Conservation (phyloP, 1,140 invertebrate species). For the Drosophila orosa region DNA sequence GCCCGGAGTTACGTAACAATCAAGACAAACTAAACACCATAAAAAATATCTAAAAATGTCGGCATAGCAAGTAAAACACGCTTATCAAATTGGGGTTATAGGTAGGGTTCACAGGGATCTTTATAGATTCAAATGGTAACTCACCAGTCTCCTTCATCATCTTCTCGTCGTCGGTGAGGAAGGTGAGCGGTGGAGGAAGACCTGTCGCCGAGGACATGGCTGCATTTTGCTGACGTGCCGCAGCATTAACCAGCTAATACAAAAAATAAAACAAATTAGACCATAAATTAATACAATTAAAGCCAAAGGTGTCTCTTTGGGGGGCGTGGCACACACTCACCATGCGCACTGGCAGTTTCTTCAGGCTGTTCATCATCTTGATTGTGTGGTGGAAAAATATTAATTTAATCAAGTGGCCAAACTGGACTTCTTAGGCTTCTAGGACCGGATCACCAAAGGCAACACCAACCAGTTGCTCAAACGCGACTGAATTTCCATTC, state of each 20-base stretch:
- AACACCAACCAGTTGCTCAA: conserved; percentile 56
- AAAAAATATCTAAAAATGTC: conserved; percentile 19
- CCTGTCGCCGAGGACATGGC: conserved; percentile 68
- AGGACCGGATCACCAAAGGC: conserved; percentile 25
- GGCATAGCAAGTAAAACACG: conserved; percentile 23
- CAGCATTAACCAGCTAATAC: conserved; percentile 68
- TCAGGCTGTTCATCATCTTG: conserved; percentile 80
- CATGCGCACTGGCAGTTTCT: conserved; percentile 80
- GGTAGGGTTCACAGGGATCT: neutral
- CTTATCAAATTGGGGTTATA: conserved; percentile 34
- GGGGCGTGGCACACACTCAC: conserved; percentile 59
- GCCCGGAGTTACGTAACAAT: conserved; percentile 36
- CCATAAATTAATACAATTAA: conserved; percentile 20
- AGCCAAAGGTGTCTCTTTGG: neutral
- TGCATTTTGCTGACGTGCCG: conserved; percentile 78
- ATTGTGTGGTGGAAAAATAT: conserved; percentile 18
- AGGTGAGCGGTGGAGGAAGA: conserved; percentile 86
- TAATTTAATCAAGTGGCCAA: conserved; percentile 45
- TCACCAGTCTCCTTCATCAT: conserved; percentile 92
- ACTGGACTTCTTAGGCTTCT: conserved; percentile 32
- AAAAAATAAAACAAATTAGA: conserved; percentile 9
- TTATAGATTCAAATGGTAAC: conserved; percentile 23
- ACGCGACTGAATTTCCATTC: conserved; percentile 64
- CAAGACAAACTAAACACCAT: conserved; percentile 17
- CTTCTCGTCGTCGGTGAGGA: conserved; percentile 90